phyloP scores from a whole-genome alignment of 53 echinoderm and acorn worm species.

The Pentamera pediparva region DNA sequence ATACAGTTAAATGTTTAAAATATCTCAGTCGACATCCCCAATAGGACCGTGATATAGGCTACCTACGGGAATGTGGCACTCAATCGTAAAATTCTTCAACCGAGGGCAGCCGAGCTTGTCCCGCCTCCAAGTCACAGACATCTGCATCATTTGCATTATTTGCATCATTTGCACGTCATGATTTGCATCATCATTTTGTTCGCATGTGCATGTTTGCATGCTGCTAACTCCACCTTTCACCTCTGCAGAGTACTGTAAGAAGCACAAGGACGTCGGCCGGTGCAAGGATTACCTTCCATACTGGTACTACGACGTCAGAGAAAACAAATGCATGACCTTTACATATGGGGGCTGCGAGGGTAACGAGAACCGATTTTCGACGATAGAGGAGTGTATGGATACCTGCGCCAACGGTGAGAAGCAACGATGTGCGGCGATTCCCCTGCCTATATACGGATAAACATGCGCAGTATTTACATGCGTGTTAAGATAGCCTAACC shows the following conservation, averaged over 20 bases:
- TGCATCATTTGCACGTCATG: not conserved
- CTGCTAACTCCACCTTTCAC: not conserved
- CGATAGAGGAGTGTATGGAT: slow-evolving; percentile 74
- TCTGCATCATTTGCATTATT: not conserved
- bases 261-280: slow-evolving; percentile 76
- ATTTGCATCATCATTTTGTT: not conserved
- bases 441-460: no score
- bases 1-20: no score
- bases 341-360: slow-evolving; percentile 93
- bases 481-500: no score
- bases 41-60: no score
- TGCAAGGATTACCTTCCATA: slow-evolving; percentile 65
- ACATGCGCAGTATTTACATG: no score
- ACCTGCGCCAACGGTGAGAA: slow-evolving; percentile 76
- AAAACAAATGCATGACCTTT: slow-evolving; percentile 73
- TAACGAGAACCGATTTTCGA: slow-evolving; percentile 76
- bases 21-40: no score
- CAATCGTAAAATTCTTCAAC: no score
- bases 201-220: not conserved
- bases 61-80: no score
- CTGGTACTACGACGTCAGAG: slow-evolving; percentile 68
- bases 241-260: slow-evolving; percentile 45
- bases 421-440: no score
- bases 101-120: no score
- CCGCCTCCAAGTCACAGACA: no score